phyloP scores from a whole-genome alignment of 64 coral and sea anemone genomes.

The Anthopleura sola region DNA sequence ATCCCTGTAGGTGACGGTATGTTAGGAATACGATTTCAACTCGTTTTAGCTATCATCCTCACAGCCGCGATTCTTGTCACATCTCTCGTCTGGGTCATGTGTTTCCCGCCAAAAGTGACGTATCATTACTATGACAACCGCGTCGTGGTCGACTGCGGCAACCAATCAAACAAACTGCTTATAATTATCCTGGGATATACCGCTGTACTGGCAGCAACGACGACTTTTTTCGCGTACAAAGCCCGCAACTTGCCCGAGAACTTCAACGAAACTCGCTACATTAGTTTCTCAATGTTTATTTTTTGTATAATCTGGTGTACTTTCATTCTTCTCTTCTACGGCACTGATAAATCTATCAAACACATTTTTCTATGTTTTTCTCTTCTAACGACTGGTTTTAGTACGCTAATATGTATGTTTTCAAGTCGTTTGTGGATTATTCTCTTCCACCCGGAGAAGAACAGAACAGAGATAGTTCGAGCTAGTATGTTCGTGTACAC shows the following conservation, averaged over 20 bases:
- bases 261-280: constrained; percentile 84
- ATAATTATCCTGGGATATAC: constrained; percentile 79
- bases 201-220: constrained; percentile 70
- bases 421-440: constrained; percentile 60
- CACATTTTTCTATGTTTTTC: constrained; percentile 49
- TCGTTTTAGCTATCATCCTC: constrained; percentile 57
- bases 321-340: constrained; percentile 53
- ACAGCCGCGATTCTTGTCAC: constrained; percentile 28
- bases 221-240: constrained; percentile 73
- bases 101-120: constrained; percentile 65
- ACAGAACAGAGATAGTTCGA: constrained; percentile 64
- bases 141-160: constrained; percentile 66
- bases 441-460: constrained; percentile 82
- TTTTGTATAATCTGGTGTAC: constrained; percentile 70
- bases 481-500: constrained; percentile 81
- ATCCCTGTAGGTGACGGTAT: constrained; percentile 40
- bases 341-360: constrained; percentile 36
- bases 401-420: constrained; percentile 72
- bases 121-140: constrained; percentile 42
- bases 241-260: constrained; percentile 70
- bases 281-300: constrained; percentile 85
- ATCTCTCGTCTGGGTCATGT: constrained; percentile 36
- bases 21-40: constrained; percentile 60
- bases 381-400: constrained; percentile 59
- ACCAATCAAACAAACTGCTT: constrained; percentile 55